Conservation (phyloP, 2,888 invertebrate genomes). For the Galeopsomyia nigrocyanea region DNA sequence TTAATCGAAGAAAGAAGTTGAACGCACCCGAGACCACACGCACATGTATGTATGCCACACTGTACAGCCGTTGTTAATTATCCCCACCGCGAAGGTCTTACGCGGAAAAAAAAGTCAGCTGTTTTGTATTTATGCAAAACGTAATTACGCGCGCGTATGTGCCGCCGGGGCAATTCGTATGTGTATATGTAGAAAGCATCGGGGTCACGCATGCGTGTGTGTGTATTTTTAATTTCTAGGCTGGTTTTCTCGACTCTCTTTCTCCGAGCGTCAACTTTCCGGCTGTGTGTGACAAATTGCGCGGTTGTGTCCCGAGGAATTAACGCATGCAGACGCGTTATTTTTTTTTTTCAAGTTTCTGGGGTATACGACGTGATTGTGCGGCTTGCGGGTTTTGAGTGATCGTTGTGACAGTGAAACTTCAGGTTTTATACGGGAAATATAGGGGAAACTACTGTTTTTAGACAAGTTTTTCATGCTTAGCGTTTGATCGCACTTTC, state of each 20-base stretch:
- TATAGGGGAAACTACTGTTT: too few species aligned
- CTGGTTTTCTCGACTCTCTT: not conserved
- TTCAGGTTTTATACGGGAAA: too few species aligned
- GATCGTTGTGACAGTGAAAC: too few species aligned
- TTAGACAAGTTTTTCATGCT: too few species aligned
- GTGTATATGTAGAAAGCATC: not conserved
- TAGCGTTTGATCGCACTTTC: too few species aligned
- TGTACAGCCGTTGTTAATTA: not conserved
- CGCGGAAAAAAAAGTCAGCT: too few species aligned
- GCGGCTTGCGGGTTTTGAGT: too few species aligned
- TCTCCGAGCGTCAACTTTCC: not conserved
- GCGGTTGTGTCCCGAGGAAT: constrained; percentile 6
- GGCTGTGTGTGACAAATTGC: constrained; percentile 23
- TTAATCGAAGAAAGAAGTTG: constrained; percentile 26
- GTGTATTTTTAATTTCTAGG: too few species aligned
- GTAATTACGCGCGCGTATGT: constrained; percentile 1
- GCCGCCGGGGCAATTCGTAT: constrained; percentile 14
- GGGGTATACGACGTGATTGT: too few species aligned
- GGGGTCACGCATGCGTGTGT: not conserved
- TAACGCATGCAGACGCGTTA: not conserved
- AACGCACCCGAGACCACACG: not conserved
- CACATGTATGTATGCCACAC: not conserved
- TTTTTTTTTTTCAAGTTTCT: constrained; percentile 5
- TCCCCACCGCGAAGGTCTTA: not conserved
- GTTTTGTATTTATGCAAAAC: constrained; percentile 16